A percentile compares a stretch with the other conserved stretches of the same genome.
Evolutionary conservation across 1,140 invertebrate species (phyloP).

Genomic region (Himalopsyche phryganea): DNA sequence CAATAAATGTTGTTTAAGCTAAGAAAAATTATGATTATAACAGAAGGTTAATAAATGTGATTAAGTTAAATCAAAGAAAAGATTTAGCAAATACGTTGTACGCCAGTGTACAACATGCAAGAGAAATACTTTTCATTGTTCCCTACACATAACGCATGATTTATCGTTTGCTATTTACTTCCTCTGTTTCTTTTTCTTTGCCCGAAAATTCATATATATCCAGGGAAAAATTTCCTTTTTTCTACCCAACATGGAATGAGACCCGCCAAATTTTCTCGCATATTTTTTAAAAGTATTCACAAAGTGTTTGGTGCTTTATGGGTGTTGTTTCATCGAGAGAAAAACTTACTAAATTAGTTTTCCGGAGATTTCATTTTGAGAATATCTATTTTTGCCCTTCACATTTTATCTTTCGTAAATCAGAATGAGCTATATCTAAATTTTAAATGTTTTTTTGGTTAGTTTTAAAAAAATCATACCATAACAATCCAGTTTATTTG

Average conservation of each 20-base stretch:
- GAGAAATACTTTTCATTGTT: constrained; percentile 24
- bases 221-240: constrained; percentile 10
- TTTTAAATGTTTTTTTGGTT: too few relatives aligned
- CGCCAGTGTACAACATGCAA: too few relatives aligned
- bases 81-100: too few relatives aligned
- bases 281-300: constrained; percentile 28
- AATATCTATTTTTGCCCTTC: background rate
- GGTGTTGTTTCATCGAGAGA: constrained; percentile 19
- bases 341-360: constrained; percentile 16
- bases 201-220: constrained; percentile 16
- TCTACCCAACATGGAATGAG: background rate
- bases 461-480: too few relatives aligned
- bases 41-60: too few relatives aligned
- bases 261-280: constrained; percentile 7
- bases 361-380: constrained; percentile 3
- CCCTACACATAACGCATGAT: constrained; percentile 27
- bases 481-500: too few relatives aligned
- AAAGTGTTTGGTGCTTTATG: constrained; percentile 22
- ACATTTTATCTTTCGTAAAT: too few relatives aligned
- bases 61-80: too few relatives aligned
- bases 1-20: too few relatives aligned
- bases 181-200: constrained; percentile 14
- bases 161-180: constrained; percentile 24
- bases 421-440: too few relatives aligned
- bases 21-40: too few relatives aligned